These are phyloP conservation scores for Danionella dracula DNA, from an alignment of 2,797 vertebrate species.

Conservation along the genomic window DNA sequence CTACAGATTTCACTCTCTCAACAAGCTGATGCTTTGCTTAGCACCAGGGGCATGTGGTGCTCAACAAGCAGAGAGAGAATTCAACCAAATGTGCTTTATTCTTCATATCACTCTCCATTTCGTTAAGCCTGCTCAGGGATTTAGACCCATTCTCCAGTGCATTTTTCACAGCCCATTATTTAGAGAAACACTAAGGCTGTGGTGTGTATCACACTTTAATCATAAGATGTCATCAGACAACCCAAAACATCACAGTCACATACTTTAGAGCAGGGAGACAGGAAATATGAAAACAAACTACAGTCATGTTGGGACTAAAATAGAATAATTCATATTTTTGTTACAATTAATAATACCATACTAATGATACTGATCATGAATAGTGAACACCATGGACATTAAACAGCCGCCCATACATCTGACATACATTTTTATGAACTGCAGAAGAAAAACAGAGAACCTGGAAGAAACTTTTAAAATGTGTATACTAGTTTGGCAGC, in stretches of 20 bases:
- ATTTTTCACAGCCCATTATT: constrained; percentile 47
- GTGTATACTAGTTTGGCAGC: too few relatives aligned
- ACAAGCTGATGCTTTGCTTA: constrained; percentile 57
- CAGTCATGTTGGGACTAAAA: too few relatives aligned
- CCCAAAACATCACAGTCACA: background rate
- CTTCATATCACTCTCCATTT: constrained; percentile 5
- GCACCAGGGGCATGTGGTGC: constrained; percentile 43
- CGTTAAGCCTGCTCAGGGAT: constrained; percentile 48
- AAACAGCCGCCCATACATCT: too few relatives aligned
- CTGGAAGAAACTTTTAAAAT: too few relatives aligned
- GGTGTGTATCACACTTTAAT: background rate
- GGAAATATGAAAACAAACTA: too few relatives aligned
- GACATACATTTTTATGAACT: too few relatives aligned
- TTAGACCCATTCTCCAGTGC: constrained; percentile 43
- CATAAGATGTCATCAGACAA: constrained; percentile 14
- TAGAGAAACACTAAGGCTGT: constrained; percentile 15
- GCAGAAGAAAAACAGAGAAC: too few relatives aligned
- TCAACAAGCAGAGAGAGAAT: constrained; percentile 20
- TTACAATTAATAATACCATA: too few relatives aligned
- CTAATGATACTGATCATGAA: too few relatives aligned
- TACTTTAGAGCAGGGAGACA: background rate
- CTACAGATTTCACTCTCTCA: constrained; percentile 41
- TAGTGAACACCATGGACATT: too few relatives aligned
- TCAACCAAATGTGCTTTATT: constrained; percentile 12
- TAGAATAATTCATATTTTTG: too few relatives aligned